Base-by-base conservation (phyloP, 2,113 vertebrate genomes). In the Pachyramphus minor region DNA sequence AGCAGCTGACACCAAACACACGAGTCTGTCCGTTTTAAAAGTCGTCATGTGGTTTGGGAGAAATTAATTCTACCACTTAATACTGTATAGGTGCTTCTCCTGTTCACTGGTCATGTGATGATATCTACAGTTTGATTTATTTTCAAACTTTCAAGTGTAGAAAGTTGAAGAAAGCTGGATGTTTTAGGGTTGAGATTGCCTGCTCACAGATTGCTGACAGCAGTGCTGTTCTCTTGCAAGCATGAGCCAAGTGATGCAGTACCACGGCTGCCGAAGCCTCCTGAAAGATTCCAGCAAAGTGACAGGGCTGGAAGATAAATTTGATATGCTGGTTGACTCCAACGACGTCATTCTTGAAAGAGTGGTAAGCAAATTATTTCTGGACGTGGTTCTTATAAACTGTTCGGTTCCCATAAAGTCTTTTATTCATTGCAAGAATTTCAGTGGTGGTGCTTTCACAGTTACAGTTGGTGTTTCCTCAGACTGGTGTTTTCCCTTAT, bases 221-320 rank as follows among this genome's bases (percentile, higher is more conserved):
- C 77, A 94, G 21, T 93, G 6, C n/a, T 67, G 49, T 86, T 91
- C 64, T 92, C 56, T 79, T 84, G 18, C 11, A 87, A 99, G 99
- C 97, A 99, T 99, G 99, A 99, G 98, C 91, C 98, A 97, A 89
- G 96, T 99, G 25, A 99, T 99, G 99, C 98, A 99, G 28, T 98
- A 99, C 94, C 99, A 99, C 0, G 98, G 99, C 64, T 99, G 99
- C 95, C 98, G 97, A 35, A 98, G 99, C 95, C 98, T 98, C 95
- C 89, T 99, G 63, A 98, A 96, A 45, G 98, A 99, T 88, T 93
- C 49, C 50, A 98, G 95, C 89, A 99, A 98, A 89, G 97, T 98
- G 85, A 99, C 98, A 0, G 99, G 98, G 17, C 77, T 99, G 92
- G 99, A 99, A 87, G 99, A 99, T 90, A 98, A 98, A 74, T 99